Base-by-base conservation (phyloP, 1,140 invertebrate genomes). In the Rhysida immarginata region DNA sequence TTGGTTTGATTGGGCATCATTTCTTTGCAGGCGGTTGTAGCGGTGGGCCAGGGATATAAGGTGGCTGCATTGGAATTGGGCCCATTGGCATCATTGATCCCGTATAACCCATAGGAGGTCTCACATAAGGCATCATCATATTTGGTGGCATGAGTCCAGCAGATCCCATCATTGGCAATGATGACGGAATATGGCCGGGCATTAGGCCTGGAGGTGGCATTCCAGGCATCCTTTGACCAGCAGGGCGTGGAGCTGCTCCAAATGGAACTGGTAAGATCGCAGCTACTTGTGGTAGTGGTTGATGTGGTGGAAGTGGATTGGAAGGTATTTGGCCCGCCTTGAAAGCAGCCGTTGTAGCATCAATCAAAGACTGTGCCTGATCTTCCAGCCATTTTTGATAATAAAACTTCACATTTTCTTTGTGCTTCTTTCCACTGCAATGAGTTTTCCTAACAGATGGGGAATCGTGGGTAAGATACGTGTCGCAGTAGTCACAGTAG, bases 361-460 rank as follows among this genome's bases (percentile, higher is more conserved):
- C 96, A 62, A 99, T 97, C 18, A 99, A 73, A 74, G 94, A 87
- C 68, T 99, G 94, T 0, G 94, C 95, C 75, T 99, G 94, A 70
- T 99, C 93, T 71, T 98, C 96, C 87, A 99, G 94, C 96, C 96
- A 99, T 76, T 97, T 98, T 67, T 99, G 95, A 72, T 99, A 99
- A 67, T 94, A 99, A 71, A 96, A 92, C 69, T 96, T 92, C 0
- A 99, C 96, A 74, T 99, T 99, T 67, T 99, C 96, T 72, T 99
- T 98, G 72, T 99, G 96, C 72, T 99, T 99, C 60, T 96, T 76
- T 3, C 96, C 96, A 58, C 91, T 94, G 69, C 96, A 99, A 67
- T 99, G 96, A 1, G 96, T 99, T 76, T 99, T 99, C 53, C 96
- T 74, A 0, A 99, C 96, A 61, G 95, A 98, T 0, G 96, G 96